phyloP scores from a whole-genome alignment of 2,113 vertebrate species.

The Pantherophis guttatus region DNA sequence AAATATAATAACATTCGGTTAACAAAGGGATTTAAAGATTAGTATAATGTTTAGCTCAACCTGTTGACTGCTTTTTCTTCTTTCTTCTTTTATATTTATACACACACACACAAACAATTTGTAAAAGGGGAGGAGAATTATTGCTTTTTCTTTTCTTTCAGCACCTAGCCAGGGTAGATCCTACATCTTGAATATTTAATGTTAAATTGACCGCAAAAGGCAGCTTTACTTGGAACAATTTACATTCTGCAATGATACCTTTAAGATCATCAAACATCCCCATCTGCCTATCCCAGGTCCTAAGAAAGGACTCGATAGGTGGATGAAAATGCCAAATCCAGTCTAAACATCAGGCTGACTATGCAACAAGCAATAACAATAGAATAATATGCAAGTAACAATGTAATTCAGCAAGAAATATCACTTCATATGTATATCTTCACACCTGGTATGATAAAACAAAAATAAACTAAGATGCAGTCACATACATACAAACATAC shows the following conservation, averaged over 20 bases:
- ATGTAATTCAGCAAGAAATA: neutral
- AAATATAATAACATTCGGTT: no score
- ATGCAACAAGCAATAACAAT: neutral
- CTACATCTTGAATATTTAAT: no score
- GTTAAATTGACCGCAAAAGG: neutral
- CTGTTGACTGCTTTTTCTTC: no score
- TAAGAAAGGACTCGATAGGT: neutral
- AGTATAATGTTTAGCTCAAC: no score
- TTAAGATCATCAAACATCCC: neutral
- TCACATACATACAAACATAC: neutral
- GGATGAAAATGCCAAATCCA: neutral
- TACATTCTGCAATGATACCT: neutral
- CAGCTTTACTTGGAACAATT: neutral
- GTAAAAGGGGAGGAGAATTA: no score
- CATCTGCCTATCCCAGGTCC: neutral
- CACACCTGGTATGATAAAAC: neutral
- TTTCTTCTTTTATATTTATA: no score
- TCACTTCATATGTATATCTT: neutral
- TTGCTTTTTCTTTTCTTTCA: no score
- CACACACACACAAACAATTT: no score
- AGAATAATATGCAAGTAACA: neutral
- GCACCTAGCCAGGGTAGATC: no score
- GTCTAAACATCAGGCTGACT: neutral
- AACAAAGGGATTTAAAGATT: no score
- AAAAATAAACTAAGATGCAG: neutral